Base-by-base conservation (phyloP, 2,113 vertebrate species). In the Bostrychus sinensis region DNA sequence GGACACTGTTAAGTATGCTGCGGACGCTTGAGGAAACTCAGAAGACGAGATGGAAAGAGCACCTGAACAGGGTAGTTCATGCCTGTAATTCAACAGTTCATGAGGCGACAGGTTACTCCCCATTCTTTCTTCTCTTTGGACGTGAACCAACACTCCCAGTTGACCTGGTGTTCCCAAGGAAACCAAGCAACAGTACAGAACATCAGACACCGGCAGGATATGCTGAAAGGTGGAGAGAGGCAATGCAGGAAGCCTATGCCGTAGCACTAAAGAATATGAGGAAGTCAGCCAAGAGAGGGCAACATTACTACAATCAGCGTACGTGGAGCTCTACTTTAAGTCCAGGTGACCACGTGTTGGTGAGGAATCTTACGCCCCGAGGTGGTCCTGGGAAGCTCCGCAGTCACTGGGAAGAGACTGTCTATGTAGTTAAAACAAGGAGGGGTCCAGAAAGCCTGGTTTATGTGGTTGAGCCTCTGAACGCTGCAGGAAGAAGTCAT, bases 21-120 rank as follows among this genome's bases (percentile, higher is more conserved):
- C 11, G 38, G 1, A 69, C 63, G 13, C 54, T 77, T 6, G 59
- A 58, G 26, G 66, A 78, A 25, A 19, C 50, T 12, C 62, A 69
- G 39, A 84, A 77, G 51, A 32, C 65, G 1, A 73, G 17, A 5
- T 77, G 72, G 62, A 77, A 74, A n/a, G 72, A 80, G 2, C 38
- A 73, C 6, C 41, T 73, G 2, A 75, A 66, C 28, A 72, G 79
- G 57, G 72, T 83, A 1, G 45, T 76, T 12, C 61, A 73, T 70
- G 61, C 68, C 14, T 70, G 66, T 3, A 79, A 77, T 8, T 69
- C 38, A 11, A 76, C 68, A 16, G 37, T 72, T 7, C 51, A 79
- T 20, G 60, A 79, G n/a, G 23, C 59, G 11, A 68, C 67, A 20
- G 58, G 70, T n/a, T n/a, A n/a, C n/a, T n/a, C n/a, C n/a, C n/a